These are phyloP conservation scores for Mesoligia furuncula DNA, from an alignment of 2,888 invertebrate species.

Conservation along the genomic window DNA sequence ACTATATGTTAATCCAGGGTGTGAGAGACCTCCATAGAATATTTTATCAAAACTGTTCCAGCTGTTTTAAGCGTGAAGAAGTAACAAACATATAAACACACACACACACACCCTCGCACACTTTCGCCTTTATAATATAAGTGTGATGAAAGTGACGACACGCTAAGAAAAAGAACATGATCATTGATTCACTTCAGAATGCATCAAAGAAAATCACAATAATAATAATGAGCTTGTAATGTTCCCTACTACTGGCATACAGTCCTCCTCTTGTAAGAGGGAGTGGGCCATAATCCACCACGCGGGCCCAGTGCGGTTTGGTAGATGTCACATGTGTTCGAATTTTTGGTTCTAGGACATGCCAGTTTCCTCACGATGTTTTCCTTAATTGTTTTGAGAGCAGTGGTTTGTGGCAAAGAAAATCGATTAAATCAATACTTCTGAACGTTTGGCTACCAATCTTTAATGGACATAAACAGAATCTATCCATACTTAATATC, in stretches of 20 bases:
- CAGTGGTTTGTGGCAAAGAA: neutral
- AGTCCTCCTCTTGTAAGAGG: neutral
- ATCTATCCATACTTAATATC: no score
- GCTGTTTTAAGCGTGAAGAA: no score
- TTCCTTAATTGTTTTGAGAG: neutral
- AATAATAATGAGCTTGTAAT: neutral
- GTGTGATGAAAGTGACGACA: no score
- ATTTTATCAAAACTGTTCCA: no score
- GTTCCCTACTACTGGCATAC: rapidly evolving
- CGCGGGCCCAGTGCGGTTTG: neutral
- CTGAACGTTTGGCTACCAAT: neutral
- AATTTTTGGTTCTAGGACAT: neutral
- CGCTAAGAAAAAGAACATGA: no score
- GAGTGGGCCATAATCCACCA: neutral
- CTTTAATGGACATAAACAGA: no score
- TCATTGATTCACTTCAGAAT: no score
- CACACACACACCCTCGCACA: no score
- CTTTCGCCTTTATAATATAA: no score
- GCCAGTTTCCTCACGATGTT: neutral
- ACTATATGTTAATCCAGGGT: no score
- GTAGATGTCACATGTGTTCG: neutral
- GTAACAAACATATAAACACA: no score
- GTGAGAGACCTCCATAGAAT: no score
- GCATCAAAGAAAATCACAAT: neutral
- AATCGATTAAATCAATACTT: neutral